Evolutionary conservation across 2,113 vertebrate genomes (phyloP), one percentile per base, ranked within the genome.

Genomic region (Meriones unguiculatus): DNA sequence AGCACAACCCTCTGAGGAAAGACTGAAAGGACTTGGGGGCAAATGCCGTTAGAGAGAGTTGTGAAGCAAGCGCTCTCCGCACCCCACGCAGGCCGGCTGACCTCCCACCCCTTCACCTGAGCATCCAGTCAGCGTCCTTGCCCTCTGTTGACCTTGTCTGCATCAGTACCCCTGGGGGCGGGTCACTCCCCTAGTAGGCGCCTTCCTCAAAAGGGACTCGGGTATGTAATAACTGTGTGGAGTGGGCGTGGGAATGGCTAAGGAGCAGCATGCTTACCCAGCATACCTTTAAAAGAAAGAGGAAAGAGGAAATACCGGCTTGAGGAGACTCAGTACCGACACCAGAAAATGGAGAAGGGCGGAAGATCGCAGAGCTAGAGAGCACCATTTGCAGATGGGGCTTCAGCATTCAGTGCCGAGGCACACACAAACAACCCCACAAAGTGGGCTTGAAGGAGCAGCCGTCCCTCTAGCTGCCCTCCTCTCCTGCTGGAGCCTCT

Each of bases 401-500:
- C 78, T 32, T 93, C n/a, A 62, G 30, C 89, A 52, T 80, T 70
- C 25, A 41, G 22, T 64, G 25, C 82, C 70, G 17, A 52, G 85
- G 50, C 69, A 65, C 59, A 96, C 69, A 92, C 65, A 70, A 70
- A 41, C 76, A 78, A 89, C 57, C 9, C 57, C 57, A 76, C 87
- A 90, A 94, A 88, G 76, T 32, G 54, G 81, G 59, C 18, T 38
- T 76, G 41, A 94, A 46, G 35, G 32, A 8, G 18, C 46, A 11
- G 69, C 11, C 80, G 92, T 38, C 38, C n/a, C 92, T 77, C 35
- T 18, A 30, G 22, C 76, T 52, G 35, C 2, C 46, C 72, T 70
- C 20, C 67, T 80, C 65, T 35, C 57, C 28, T 5, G 57, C 64
- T 57, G 35, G 62, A 89, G 38, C 76, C 22, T 9, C 38, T 12